Base-by-base conservation (phyloP, 2,888 invertebrate species). In the Ennomos fuscantarius region DNA sequence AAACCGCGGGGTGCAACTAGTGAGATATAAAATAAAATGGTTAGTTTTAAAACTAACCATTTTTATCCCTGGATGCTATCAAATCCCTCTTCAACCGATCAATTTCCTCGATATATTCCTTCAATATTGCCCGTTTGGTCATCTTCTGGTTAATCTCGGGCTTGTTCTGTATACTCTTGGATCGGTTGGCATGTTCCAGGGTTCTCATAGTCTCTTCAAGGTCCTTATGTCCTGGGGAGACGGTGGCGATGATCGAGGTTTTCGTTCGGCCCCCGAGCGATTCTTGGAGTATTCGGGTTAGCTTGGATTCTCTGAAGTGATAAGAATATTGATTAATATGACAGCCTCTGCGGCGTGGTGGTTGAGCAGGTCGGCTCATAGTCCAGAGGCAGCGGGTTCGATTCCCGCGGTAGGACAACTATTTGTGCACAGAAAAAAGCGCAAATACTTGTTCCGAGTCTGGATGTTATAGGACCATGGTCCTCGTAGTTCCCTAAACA, bases 251-350 rank as follows among this genome's bases (percentile, higher is more conserved):
- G 68, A 99, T 98, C 0, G 98, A 98, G 0, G 99, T 99, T 87
- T 99, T 99, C 0, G 99, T 99, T 31, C 97, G 94, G 0, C 99
- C 99, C 12, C 99, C 99, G 5, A 99, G 93, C 1, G 99, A 99
- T 77, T 99, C 99, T 91, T 98, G 98, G 0, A 99, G 91, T 58
- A 99, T 94, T 15, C 99, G 94, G 0, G 99, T 99, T 55, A 99
- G 87, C 81, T 99, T 99, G 0, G 99, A 99, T 84, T 99, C 99
- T 66, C 99, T 96, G 83, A 6, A 54, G 41, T 37, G 24, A 33
- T n/a, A 24, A 24, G 2, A 24, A 24, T 24, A 37, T 6, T 40
- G n/a, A n/a, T n/a, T n/a, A n/a, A n/a, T n/a, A n/a, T n/a, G n/a
- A n/a, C n/a, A n/a, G n/a, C n/a, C n/a, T n/a, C n/a, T n/a, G n/a